These are phyloP conservation scores for Ochropleura leucogaster DNA, from an alignment of 2,888 invertebrate species.

Conservation along the genomic window DNA sequence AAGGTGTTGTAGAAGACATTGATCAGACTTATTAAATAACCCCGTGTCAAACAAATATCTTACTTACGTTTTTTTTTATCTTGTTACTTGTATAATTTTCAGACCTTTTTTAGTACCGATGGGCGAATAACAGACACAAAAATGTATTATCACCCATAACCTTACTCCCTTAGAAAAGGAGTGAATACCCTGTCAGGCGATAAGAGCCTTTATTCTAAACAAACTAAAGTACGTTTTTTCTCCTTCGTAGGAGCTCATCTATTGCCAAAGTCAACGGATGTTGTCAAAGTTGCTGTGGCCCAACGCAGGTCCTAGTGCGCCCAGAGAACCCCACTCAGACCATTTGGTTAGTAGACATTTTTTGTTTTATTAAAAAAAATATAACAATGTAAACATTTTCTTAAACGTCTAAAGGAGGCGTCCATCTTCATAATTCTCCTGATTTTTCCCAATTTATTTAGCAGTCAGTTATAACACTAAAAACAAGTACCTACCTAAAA, in stretches of 20 bases:
- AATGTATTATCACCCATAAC: slow-evolving; percentile 23
- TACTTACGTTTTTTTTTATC: slow-evolving; percentile 4
- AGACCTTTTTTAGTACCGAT: slow-evolving; percentile 39
- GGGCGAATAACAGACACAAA: slow-evolving; percentile 40
- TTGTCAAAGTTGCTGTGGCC: slow-evolving; percentile 91
- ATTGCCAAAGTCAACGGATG: slow-evolving; percentile 91
- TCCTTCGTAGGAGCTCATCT: slow-evolving; percentile 91
- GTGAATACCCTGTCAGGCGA: slow-evolving; percentile 73
- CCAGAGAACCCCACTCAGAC: slow-evolving; percentile 90
- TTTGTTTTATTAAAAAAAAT: slow-evolving; percentile 78
- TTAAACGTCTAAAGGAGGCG: background rate
- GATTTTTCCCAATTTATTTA: background rate
- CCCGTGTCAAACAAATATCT: background rate
- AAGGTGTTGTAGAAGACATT: background rate
- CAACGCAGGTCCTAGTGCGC: slow-evolving; percentile 89
- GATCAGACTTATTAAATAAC: background rate
- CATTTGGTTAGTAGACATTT: slow-evolving; percentile 91
- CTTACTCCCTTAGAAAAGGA: slow-evolving; percentile 51
- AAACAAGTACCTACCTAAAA: background rate
- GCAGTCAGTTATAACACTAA: background rate
- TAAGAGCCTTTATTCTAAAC: slow-evolving; percentile 80
- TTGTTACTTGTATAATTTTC: slow-evolving; percentile 42
- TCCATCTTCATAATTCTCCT: background rate
- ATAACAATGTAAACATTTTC: background rate
- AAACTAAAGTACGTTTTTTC: slow-evolving; percentile 88